A percentile compares a stretch with the other conserved stretches of the same genome.
Evolutionary conservation across 2,113 vertebrate species (phyloP).

Genomic region (Oreotrochilus melanogaster): DNA sequence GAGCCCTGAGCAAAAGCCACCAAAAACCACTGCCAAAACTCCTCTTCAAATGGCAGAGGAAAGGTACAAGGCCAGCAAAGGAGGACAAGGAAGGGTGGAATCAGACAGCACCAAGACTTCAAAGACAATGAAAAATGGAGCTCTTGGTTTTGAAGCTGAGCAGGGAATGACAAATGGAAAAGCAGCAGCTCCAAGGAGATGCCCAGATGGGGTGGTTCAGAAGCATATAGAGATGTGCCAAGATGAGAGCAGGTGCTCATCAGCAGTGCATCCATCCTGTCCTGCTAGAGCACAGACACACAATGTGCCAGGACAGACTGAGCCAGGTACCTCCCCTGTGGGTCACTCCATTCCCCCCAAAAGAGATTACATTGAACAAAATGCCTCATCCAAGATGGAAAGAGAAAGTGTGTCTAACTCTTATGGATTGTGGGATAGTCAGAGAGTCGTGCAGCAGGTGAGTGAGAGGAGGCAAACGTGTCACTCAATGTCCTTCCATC

Average conservation of each 20-base stretch:
- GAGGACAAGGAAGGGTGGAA: conserved; percentile 13
- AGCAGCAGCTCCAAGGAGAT: neutral
- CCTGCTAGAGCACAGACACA: conserved; percentile 37
- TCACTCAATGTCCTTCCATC: conserved; percentile 22
- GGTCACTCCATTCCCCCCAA: neutral
- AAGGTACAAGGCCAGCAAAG: conserved; percentile 48
- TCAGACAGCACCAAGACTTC: neutral
- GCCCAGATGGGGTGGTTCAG: conserved; percentile 48
- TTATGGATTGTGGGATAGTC: neutral
- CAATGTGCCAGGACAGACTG: conserved; percentile 52
- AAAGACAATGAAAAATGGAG: conserved; percentile 15
- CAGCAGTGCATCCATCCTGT: conserved; percentile 48
- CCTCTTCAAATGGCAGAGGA: conserved; percentile 67
- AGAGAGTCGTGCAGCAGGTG: neutral
- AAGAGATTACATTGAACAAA: neutral
- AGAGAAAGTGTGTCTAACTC: conserved; percentile 9
- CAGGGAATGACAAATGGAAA: neutral
- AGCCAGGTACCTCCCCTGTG: neutral
- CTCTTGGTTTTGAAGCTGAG: neutral
- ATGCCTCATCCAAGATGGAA: conserved; percentile 33
- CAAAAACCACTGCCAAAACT: conserved; percentile 25
- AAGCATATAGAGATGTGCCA: conserved; percentile 65
- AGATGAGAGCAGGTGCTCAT: conserved; percentile 34
- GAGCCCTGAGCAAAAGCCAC: neutral
- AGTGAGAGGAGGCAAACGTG: conserved; percentile 23